A percentile compares a stretch with the other conserved stretches of the same genome.
phyloP scores from a whole-genome alignment of 2,888 invertebrate species.

The Limnephilus auricula region DNA sequence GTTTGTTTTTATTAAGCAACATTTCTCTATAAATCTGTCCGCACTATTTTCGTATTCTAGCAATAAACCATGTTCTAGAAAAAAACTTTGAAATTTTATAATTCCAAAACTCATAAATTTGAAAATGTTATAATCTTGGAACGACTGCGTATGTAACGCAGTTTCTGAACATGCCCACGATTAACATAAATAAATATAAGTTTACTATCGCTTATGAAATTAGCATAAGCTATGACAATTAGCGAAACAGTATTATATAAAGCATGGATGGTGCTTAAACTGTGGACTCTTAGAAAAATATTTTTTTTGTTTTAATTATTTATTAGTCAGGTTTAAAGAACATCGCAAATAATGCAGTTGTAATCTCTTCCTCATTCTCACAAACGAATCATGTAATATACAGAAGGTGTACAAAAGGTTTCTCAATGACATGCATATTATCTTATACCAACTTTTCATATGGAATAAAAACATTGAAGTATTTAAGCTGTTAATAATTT shows the following conservation, averaged over 20 bases:
- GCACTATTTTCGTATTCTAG: neutral
- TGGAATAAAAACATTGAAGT: too few species aligned
- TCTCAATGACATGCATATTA: too few species aligned
- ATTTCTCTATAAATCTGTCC: neutral
- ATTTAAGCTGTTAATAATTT: too few species aligned
- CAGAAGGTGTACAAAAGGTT: too few species aligned
- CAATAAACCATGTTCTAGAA: neutral
- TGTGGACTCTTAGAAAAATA: neutral
- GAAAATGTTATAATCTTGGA: slow-evolving; percentile 36
- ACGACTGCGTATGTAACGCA: neutral
- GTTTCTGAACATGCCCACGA: slow-evolving; percentile 46
- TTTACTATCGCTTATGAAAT: slow-evolving; percentile 57
- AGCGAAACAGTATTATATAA: slow-evolving; percentile 35
- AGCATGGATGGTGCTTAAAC: neutral
- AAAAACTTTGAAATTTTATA: neutral
- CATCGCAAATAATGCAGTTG: too few species aligned
- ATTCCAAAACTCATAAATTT: slow-evolving; percentile 33
- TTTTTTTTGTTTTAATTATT: neutral
- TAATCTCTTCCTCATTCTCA: too few species aligned
- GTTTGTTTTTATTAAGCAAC: neutral
- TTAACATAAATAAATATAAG: slow-evolving; percentile 48
- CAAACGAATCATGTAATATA: too few species aligned
- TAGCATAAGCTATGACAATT: slow-evolving; percentile 62
- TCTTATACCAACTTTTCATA: too few species aligned
- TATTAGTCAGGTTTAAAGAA: too few species aligned